Evolutionary conservation across 1,140 invertebrate genomes (phyloP), one percentile per base, ranked within the genome.

Genomic region (Rhagoletis zephyria): DNA sequence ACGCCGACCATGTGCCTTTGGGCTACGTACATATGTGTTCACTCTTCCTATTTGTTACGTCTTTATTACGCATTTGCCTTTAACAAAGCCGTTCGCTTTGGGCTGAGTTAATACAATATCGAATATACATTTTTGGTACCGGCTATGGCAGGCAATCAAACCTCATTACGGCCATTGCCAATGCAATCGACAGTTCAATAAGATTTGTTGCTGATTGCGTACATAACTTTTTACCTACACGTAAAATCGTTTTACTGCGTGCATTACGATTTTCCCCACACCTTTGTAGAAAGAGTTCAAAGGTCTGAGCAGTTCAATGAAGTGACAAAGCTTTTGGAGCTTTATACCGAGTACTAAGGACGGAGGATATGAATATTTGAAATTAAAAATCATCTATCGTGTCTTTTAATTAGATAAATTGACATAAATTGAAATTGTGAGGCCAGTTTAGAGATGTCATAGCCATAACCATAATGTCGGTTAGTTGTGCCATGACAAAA

Each of bases 111-210:
- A 81, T 81, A 81, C 48, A 81, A 81, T 81, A 81, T 51, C 74
- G 48, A 51, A 59, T 56, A 10, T n/a, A n/a, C 10, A 56, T 42
- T 81, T 56, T 51, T 51, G 48, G 42, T 51, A 10, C 74, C 48
- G n/a, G 6, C 74, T n/a, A 56, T 81, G 48, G 74, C 74, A 56
- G 74, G 48, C 74, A 81, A 81, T 81, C 48, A 81, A 81, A 81
- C 74, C 74, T 81, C 74, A 81, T 81, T 81, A 81, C 48, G 48
- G n/a, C 74, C 74, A 81, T 81, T 81, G 74, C 74, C 74, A 81
- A 48, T 56, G 45, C 74, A 56, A 81, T 81, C 74, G 74, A 81
- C 74, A 81, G 48, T 81, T 81, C 74, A 81, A 81, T 56, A 81
- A 81, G 74, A 81, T 81, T 81, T 81, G 74, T 81, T 81, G 10